phyloP scores from a whole-genome alignment of 37 sponge, comb jelly and placozoan species.

The Agelas oroides region DNA sequence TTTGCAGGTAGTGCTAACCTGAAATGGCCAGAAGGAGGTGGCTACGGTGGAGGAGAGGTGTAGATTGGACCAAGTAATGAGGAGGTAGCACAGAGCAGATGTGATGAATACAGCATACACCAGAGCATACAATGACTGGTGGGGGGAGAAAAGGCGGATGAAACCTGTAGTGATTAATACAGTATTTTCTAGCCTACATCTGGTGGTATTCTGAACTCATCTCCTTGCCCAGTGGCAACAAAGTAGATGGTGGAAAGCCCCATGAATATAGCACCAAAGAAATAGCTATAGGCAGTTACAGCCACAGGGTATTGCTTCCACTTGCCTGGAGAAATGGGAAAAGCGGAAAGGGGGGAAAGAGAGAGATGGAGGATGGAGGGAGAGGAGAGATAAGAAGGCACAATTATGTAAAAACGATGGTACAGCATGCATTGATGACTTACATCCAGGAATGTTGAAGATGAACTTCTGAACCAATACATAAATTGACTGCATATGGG shows the following conservation, averaged over 20 bases:
- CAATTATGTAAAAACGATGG: no score
- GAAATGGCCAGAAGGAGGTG: constrained; percentile 85
- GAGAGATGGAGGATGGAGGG: neutral
- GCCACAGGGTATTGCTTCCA: constrained; percentile 73
- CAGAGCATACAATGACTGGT: constrained; percentile 57
- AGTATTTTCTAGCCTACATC: constrained; percentile 38
- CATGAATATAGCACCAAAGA: constrained; percentile 84
- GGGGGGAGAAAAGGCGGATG: neutral
- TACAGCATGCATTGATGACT: no score
- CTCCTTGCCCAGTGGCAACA: constrained; percentile 2
- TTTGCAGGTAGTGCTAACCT: no score
- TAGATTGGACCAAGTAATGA: constrained; percentile 78
- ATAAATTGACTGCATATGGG: constrained; percentile 52
- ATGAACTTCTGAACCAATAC: constrained; percentile 79
- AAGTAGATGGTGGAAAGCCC: constrained; percentile 67
- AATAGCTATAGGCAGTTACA: constrained; percentile 80
- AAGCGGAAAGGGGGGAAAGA: neutral
- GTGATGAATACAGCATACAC: constrained; percentile 82
- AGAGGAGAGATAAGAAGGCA: no score
- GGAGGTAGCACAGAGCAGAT: constrained; percentile 82
- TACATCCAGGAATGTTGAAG: constrained; percentile 48
- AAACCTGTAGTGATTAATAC: neutral
- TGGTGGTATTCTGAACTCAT: constrained; percentile 47
- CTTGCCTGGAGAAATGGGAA: constrained; percentile 24
- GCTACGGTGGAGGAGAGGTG: constrained; percentile 65